phyloP scores from a whole-genome alignment of 1,140 invertebrate species.

The Grapholita molesta region DNA sequence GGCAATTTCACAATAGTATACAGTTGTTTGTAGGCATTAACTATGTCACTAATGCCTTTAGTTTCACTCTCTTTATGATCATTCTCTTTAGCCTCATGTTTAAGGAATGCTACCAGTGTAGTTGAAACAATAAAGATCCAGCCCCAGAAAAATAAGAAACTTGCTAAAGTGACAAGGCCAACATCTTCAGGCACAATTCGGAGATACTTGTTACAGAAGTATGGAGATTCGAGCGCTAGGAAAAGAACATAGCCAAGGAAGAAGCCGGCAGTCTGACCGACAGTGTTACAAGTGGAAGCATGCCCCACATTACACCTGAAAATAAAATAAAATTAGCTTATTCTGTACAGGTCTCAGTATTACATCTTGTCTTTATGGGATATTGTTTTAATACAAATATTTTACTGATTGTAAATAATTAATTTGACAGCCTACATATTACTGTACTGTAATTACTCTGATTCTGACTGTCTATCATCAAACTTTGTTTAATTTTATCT shows the following conservation, averaged over 20 bases:
- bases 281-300: constrained; percentile 98
- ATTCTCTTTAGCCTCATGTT: constrained; percentile 85
- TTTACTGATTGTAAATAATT: no score
- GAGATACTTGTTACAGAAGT: constrained; percentile 97
- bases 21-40: constrained; percentile 91
- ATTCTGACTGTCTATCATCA: no score
- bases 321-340: constrained; percentile 19
- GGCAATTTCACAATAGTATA: constrained; percentile 91
- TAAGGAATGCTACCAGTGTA: constrained; percentile 93
- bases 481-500: no score
- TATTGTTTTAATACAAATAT: no score
- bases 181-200: constrained; percentile 83
- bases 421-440: no score
- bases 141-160: constrained; percentile 98
- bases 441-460: no score
- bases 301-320: constrained; percentile 96
- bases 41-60: constrained; percentile 78
- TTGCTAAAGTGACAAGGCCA: constrained; percentile 91
- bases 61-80: constrained; percentile 41
- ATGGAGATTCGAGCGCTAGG: constrained; percentile 96
- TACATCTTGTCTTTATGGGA: no score
- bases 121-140: constrained; percentile 94
- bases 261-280: constrained; percentile 98
- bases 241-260: constrained; percentile 99
- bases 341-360: neutral